phyloP scores from a whole-genome alignment of 1,140 invertebrate species.

The Ceratina calcarata region DNA sequence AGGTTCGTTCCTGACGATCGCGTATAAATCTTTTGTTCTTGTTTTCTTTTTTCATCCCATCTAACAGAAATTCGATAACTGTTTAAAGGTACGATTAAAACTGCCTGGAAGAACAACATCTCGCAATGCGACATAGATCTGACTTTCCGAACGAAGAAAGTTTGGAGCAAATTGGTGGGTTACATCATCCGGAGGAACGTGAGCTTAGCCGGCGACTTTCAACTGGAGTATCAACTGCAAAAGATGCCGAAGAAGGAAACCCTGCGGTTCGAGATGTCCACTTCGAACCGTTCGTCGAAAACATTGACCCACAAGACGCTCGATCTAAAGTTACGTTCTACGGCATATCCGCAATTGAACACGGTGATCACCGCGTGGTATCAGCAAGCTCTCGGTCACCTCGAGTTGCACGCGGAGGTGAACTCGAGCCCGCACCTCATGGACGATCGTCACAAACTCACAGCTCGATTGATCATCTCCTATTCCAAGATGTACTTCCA shows the following conservation, averaged over 20 bases:
- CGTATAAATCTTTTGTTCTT: too few relatives aligned
- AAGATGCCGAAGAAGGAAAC: slow-evolving; percentile 83
- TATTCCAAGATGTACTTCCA: slow-evolving; percentile 80
- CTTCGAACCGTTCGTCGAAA: slow-evolving; percentile 84
- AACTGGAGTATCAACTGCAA: slow-evolving; percentile 85
- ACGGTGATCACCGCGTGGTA: slow-evolving; percentile 85
- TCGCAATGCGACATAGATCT: slow-evolving; percentile 86
- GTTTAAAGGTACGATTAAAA: slow-evolving; percentile 76
- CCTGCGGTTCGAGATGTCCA: slow-evolving; percentile 84
- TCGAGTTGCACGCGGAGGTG: slow-evolving; percentile 81
- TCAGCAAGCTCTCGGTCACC: slow-evolving; percentile 81
- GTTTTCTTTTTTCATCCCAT: too few relatives aligned
- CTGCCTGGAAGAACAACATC: slow-evolving; percentile 84
- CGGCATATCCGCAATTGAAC: slow-evolving; percentile 88
- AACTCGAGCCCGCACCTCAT: slow-evolving; percentile 78
- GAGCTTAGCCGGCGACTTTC: slow-evolving; percentile 82
- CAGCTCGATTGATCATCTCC: slow-evolving; percentile 81
- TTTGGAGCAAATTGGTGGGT: slow-evolving; percentile 84
- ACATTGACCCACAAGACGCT: slow-evolving; percentile 82
- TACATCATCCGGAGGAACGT: slow-evolving; percentile 83
- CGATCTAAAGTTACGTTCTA: slow-evolving; percentile 85
- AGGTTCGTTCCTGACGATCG: slow-evolving; percentile 75
- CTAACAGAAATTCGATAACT: neutral
- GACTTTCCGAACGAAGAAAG: slow-evolving; percentile 85
- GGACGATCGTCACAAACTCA: slow-evolving; percentile 82